Evolutionary conservation across 2,113 vertebrate genomes (phyloP).

Genomic region (Axis porcinus): DNA sequence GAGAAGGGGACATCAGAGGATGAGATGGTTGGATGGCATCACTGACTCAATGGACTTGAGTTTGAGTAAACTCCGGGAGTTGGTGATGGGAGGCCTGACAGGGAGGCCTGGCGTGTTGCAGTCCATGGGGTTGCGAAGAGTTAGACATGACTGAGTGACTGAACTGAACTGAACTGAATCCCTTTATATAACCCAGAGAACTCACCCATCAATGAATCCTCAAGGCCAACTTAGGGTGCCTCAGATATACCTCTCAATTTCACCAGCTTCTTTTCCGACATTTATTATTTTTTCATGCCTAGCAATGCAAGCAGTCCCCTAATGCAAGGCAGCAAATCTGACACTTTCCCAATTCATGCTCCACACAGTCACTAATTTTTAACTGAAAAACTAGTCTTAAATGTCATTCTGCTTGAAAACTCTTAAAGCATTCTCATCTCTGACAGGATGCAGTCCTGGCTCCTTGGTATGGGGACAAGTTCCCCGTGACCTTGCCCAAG

Average conservation of each 20-base stretch:
- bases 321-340: background rate
- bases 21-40: background rate
- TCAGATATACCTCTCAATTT: background rate
- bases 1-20: background rate
- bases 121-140: background rate
- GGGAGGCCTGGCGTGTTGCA: background rate
- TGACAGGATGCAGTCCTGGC: background rate
- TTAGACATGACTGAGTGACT: background rate
- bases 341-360: background rate
- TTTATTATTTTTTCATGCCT: background rate
- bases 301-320: background rate
- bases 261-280: background rate
- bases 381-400: background rate
- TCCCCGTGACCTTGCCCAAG: background rate
- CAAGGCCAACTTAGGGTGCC: too few species aligned
- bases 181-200: background rate
- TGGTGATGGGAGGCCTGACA: background rate
- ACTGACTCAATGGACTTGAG: background rate
- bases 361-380: background rate
- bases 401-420: background rate
- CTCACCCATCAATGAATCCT: background rate
- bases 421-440: background rate
- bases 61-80: accelerated
- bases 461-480: background rate
- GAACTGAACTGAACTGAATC: background rate